These are phyloP conservation scores for Pocota personata DNA, from an alignment of 2,888 invertebrate species.

Conservation along the genomic window DNA sequence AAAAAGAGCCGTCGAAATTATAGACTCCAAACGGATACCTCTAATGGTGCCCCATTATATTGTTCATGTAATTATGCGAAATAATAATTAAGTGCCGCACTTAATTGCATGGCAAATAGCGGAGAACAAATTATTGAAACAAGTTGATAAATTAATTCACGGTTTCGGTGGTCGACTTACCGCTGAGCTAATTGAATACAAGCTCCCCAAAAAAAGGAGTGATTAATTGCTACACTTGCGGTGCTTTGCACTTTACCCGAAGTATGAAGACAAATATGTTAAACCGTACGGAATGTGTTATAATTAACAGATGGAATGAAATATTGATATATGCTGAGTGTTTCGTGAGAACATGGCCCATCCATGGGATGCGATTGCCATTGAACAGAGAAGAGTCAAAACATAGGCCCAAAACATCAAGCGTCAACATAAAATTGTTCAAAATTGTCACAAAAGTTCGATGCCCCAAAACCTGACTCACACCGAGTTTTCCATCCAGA, in stretches of 20 bases:
- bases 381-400: too few species aligned
- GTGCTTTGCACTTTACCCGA: neutral
- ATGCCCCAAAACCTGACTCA: neutral
- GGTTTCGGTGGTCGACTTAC: neutral
- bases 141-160: constrained; percentile 35
- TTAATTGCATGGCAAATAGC: constrained; percentile 35
- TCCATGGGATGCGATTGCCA: too few species aligned
- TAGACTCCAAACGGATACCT: neutral
- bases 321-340: neutral
- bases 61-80: constrained; percentile 19
- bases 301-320: neutral
- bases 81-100: constrained; percentile 22
- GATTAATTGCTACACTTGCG: constrained; percentile 25
- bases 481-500: neutral
- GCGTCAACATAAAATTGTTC: too few species aligned
- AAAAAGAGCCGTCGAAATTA: neutral
- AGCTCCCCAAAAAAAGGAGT: neutral
- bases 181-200: neutral
- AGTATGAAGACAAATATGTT: neutral
- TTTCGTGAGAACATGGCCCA: neutral
- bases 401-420: too few species aligned
- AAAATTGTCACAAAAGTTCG: neutral
- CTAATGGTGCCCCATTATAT: neutral
- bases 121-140: constrained; percentile 5
- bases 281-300: neutral